Conservation (phyloP, 2,113 vertebrate species). For the Silurus glanis region DNA sequence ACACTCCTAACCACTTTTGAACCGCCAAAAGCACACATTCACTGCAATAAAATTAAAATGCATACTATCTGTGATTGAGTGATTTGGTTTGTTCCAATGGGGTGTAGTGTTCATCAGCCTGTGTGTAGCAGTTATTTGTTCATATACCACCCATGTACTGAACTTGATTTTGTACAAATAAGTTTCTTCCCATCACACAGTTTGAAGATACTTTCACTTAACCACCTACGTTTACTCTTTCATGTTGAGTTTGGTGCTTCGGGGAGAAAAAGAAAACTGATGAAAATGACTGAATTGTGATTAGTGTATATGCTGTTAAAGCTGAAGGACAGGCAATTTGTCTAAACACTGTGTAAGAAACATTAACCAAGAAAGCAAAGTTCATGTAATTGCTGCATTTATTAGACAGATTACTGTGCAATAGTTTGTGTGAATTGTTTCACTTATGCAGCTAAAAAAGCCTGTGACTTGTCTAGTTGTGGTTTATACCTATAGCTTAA, state of each 20-base stretch:
- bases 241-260: slow-evolving; percentile 11
- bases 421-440: neutral
- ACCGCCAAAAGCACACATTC: neutral
- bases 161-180: slow-evolving; percentile 39
- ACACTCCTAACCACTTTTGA: neutral
- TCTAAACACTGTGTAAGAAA: neutral
- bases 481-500: neutral
- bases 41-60: neutral
- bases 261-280: neutral
- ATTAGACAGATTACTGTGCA: neutral
- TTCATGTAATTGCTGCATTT: slow-evolving; percentile 1
- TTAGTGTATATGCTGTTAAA: neutral
- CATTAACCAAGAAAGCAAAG: neutral
- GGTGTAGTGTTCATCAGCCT: slow-evolving; percentile 13
- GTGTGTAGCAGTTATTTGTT: slow-evolving; percentile 30
- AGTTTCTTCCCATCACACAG: slow-evolving; percentile 28
- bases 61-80: neutral
- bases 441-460: neutral
- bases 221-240: slow-evolving; percentile 3
- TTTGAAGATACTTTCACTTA: slow-evolving; percentile 32
- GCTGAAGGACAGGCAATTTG: neutral
- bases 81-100: slow-evolving; percentile 35
- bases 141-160: slow-evolving; percentile 17
- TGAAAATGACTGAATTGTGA: neutral
- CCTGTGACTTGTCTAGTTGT: neutral